Base-by-base conservation (phyloP, 2,797 vertebrate genomes). In the Amazona ochrocephala region DNA sequence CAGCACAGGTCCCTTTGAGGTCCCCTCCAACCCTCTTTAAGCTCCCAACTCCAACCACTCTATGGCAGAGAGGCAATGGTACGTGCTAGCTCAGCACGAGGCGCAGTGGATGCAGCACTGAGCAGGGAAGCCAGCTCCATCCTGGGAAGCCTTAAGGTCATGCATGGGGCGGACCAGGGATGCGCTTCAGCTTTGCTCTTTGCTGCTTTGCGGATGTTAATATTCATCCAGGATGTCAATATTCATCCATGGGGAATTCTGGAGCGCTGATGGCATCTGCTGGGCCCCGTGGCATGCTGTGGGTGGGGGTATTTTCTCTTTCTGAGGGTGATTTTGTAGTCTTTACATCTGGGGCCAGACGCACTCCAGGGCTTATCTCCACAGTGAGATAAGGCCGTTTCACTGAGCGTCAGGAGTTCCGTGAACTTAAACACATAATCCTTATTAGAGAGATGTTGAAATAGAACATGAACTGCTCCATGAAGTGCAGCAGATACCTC, bases 41-140 rank as follows among this genome's bases (percentile, higher is more conserved):
- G 14, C 24, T 47, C 53, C 21, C 56, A 58, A 24, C n/a, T 23
- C 21, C 10, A 58, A 34, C 32, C 32, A 58, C 21, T 15, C 54
- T 56, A 30, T 53, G 41, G 27, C 67, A 42, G 26, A 30, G 5
- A 10, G 75, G 48, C 34, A 47, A 56, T 5, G 26, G 50, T 41
- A 41, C 22, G 39, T 22, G 7, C 39, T 6, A 13, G 21, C 54
- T 77, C 58, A 22, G 27, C n/a, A 21, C 32, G n/a, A 29, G 37
- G 58, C 5, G 37, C 26, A 14, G 7, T 0, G 15, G 15, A 34
- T 1, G 0, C 41, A 23, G 54, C 48, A 2, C 6, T 2, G 47
- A 54, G 50, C 13, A 26, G 66, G 41, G 39, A 66, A 51, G 24
- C 60, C 14, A 8, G 15, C 13, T 71, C 32, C 32, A 2, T 37